These are phyloP conservation scores for Montipora efflorescens DNA, from an alignment of 64 coral and sea anemone genomes.

Conservation along the genomic window DNA sequence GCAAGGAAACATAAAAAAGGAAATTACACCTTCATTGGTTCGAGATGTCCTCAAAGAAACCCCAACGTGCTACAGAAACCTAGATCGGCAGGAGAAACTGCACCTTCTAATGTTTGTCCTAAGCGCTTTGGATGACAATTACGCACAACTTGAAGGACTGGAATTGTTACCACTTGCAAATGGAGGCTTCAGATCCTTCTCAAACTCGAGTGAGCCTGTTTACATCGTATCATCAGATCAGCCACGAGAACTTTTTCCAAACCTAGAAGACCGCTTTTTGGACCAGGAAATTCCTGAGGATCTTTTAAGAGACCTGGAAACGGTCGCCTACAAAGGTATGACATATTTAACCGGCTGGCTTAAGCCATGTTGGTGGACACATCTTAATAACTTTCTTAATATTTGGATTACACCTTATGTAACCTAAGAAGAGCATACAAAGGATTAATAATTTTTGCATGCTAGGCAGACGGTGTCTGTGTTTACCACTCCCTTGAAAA, in stretches of 20 bases:
- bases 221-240: slow-evolving; percentile 39
- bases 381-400: too few species aligned
- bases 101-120: slow-evolving; percentile 70
- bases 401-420: too few species aligned
- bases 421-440: too few species aligned
- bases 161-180: slow-evolving; percentile 10
- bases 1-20: not conserved
- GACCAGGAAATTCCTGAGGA: slow-evolving; percentile 2
- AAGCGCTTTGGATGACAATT: slow-evolving; percentile 19
- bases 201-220: not conserved
- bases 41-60: slow-evolving; percentile 37
- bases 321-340: slow-evolving; percentile 6
- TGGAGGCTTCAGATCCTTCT: slow-evolving; percentile 9
- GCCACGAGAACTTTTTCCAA: slow-evolving; percentile 33
- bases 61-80: slow-evolving; percentile 14
- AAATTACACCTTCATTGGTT: slow-evolving; percentile 45
- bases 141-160: slow-evolving; percentile 53
- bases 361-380: not conserved
- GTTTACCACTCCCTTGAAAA: too few species aligned
- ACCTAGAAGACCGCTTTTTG: slow-evolving; percentile 6
- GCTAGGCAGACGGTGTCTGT: too few species aligned
- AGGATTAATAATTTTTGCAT: too few species aligned
- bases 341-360: not conserved
- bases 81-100: slow-evolving; percentile 50
- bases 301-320: not conserved